These are phyloP conservation scores for Turnix velox DNA, from an alignment of 2,113 vertebrate genomes.

Conservation along the genomic window DNA sequence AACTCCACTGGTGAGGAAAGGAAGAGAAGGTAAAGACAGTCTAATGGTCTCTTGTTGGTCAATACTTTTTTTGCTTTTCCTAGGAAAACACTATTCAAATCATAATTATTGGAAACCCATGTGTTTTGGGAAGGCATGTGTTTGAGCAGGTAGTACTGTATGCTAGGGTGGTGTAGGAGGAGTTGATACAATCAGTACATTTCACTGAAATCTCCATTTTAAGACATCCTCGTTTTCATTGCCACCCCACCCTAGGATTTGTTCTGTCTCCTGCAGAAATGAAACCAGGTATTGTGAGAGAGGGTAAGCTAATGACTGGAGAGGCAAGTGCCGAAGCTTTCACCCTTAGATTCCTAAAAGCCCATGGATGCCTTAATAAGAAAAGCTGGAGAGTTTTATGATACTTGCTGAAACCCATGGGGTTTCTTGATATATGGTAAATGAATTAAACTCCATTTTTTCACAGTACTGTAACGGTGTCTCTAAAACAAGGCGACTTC, in stretches of 20 bases:
- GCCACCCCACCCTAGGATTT: not conserved
- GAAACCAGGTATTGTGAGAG: not conserved
- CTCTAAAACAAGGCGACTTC: not conserved
- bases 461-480: not conserved
- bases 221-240: not conserved
- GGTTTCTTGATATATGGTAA: not conserved
- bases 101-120: fast-evolving
- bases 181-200: not conserved
- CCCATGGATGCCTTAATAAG: not conserved
- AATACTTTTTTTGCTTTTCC: not conserved
- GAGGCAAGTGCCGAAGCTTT: not conserved
- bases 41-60: not conserved
- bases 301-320: not conserved
- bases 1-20: not conserved
- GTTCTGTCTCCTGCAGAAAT: not conserved
- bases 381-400: not conserved
- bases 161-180: not conserved
- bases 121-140: not conserved
- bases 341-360: not conserved
- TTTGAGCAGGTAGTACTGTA: not conserved
- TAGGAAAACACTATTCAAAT: not conserved
- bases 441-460: not conserved
- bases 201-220: not conserved
- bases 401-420: not conserved
- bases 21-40: not conserved